phyloP scores from a whole-genome alignment of 2,113 vertebrate species.

The Sceloporus tristichus region DNA sequence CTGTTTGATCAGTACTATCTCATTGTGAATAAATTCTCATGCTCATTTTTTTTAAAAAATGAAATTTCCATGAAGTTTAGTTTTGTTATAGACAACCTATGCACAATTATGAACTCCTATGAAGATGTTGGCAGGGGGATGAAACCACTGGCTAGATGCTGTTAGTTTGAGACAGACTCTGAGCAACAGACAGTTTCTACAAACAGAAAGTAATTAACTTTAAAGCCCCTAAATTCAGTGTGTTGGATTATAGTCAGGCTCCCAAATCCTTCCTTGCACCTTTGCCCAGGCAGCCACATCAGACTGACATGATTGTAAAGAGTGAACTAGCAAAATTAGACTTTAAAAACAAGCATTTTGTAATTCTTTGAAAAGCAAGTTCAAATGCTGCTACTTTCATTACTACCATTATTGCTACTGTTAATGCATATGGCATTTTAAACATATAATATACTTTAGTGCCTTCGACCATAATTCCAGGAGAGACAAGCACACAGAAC shows the following conservation, averaged over 20 bases:
- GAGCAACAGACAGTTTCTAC: background rate
- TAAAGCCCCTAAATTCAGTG: background rate
- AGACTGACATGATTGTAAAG: background rate
- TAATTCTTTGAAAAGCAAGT: background rate
- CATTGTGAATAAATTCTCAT: background rate
- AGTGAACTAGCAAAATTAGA: background rate
- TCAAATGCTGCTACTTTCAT: background rate
- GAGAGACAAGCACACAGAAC: background rate
- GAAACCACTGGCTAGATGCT: background rate
- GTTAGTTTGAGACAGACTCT: background rate
- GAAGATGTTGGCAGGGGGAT: background rate
- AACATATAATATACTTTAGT: background rate
- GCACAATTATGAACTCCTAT: background rate
- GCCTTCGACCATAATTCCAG: background rate
- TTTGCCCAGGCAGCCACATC: background rate
- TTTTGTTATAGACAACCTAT: background rate
- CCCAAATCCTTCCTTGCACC: background rate
- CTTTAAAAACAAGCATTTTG: background rate
- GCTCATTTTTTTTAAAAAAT: background rate
- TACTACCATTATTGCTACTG: background rate
- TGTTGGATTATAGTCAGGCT: background rate
- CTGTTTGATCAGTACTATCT: background rate
- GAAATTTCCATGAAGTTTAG: background rate
- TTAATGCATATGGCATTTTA: background rate
- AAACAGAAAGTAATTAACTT: background rate